Base-by-base conservation (phyloP, 1,140 invertebrate genomes). In the Sitobion miscanthi region DNA sequence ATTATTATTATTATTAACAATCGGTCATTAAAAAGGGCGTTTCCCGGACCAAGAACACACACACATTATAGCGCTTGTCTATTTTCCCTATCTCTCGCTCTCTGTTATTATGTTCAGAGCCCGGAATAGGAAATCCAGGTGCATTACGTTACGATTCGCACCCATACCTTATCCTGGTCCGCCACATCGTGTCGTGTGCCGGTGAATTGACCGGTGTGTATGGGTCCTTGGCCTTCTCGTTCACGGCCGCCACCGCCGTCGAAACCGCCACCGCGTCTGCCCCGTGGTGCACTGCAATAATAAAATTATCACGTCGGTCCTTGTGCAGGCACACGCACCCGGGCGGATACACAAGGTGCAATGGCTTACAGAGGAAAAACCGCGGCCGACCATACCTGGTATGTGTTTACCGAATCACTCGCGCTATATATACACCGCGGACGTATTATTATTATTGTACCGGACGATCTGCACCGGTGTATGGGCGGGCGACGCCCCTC, bases 21-120 rank as follows among this genome's bases (percentile, higher is more conserved):
- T 86, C 45, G 85, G 47, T 30, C 30, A 49, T 88, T 52, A 52
- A 88, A 52, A n/a, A 88, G 87, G 87, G 87, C 49, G 87, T 88
- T 52, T 88, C 87, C 87, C 87, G 87, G 87, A 88, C 87, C 49
- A 52, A 88, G 87, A 52, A 49, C 30, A 30, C 23, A 54, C 11
- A 49, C 11, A 9, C 8, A 11, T 11, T 49, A 49, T 21, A 54
- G 5, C 1, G 14, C 62, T 77, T 77, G 62, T 77, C 62, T 17
- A 6, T 77, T 77, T 77, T 77, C 14, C 14, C 57, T 62, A 30
- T 30, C 57, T 5, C 8, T 35, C n/a, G 14, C 5, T n/a, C n/a
- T n/a, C 3, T n/a, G 3, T 77, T n/a, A 69, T 69, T 69, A 30
- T 1, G 38, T 38, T 38, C 30, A 69, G 62, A 77, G 14, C 62